Conservation (phyloP, 2,888 invertebrate genomes). For the Seira ritae region DNA sequence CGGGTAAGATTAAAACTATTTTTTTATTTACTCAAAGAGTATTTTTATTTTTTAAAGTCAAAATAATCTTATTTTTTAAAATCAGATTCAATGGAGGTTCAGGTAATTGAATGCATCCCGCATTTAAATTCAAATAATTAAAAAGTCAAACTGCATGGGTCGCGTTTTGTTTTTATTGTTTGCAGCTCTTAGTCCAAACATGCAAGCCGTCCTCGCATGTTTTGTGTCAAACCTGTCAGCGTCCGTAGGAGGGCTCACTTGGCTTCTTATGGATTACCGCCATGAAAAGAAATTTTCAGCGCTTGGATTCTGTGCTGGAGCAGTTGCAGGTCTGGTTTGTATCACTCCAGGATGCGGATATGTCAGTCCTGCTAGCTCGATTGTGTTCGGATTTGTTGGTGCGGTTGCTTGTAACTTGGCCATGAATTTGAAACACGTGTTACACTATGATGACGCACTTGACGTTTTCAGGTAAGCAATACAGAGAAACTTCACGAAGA, state of each 20-base stretch:
- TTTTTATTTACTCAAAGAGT: constrained; percentile 39
- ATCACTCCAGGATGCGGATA: constrained; percentile 68
- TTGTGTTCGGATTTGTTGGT: constrained; percentile 68
- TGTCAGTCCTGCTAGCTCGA: constrained; percentile 56
- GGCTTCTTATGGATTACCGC: constrained; percentile 63
- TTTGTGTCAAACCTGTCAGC: constrained; percentile 68
- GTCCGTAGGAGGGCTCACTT: constrained; percentile 63
- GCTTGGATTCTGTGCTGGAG: constrained; percentile 62
- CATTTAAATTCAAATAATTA: neutral
- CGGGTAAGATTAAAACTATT: constrained; percentile 33
- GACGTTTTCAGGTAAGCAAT: no score
- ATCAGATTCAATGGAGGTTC: constrained; percentile 66
- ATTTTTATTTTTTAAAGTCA: neutral
- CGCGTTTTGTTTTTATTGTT: constrained; percentile 34
- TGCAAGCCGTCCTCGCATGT: constrained; percentile 63
- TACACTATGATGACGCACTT: constrained; percentile 69
- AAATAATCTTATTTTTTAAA: neutral
- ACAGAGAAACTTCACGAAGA: no score
- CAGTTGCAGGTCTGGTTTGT: constrained; percentile 66
- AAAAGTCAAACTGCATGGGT: neutral
- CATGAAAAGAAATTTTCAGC: constrained; percentile 61
- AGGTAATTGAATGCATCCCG: constrained; percentile 25
- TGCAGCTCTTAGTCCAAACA: constrained; percentile 64
- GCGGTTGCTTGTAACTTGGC: constrained; percentile 67
- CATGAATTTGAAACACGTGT: constrained; percentile 62